A percentile compares a stretch with the other conserved stretches of the same genome.
Conservation (phyloP, 2,888 invertebrate genomes). For the Erebia aethiops region DNA sequence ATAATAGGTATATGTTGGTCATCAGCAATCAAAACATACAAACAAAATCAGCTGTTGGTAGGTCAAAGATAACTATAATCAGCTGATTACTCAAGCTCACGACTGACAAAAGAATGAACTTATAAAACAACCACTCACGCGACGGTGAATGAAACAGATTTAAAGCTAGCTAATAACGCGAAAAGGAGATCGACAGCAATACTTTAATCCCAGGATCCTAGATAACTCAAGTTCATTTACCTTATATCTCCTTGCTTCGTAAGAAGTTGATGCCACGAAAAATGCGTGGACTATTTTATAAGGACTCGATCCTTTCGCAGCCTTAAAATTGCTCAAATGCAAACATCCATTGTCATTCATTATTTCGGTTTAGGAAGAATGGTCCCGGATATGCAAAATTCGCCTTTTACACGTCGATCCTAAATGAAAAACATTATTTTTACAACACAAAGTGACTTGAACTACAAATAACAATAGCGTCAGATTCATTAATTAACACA, state of each 20-base stretch:
- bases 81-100: conserved; percentile 65
- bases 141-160: conserved; percentile 14
- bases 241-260: conserved; percentile 92
- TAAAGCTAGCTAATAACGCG: conserved; percentile 1
- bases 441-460: conserved; percentile 29
- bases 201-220: conserved; percentile 14
- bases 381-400: conserved; percentile 39
- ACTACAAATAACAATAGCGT: conserved; percentile 3
- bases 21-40: conserved; percentile 17
- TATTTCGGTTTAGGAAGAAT: conserved; percentile 38
- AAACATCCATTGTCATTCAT: conserved; percentile 89
- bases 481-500: conserved; percentile 2
- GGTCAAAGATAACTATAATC: conserved; percentile 72
- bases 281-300: conserved; percentile 92
- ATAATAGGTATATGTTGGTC: neutral
- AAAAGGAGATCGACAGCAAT: conserved; percentile 16
- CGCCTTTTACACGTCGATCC: conserved; percentile 39
- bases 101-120: conserved; percentile 40
- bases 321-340: conserved; percentile 91
- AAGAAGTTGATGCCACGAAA: conserved; percentile 92
- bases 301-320: conserved; percentile 87
- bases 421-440: conserved; percentile 43
- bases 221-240: conserved; percentile 70
- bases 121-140: conserved; percentile 4
- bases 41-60: conserved; percentile 66